Conservation (phyloP, 2,113 vertebrate genomes). For the Corythornis madagascariensis region DNA sequence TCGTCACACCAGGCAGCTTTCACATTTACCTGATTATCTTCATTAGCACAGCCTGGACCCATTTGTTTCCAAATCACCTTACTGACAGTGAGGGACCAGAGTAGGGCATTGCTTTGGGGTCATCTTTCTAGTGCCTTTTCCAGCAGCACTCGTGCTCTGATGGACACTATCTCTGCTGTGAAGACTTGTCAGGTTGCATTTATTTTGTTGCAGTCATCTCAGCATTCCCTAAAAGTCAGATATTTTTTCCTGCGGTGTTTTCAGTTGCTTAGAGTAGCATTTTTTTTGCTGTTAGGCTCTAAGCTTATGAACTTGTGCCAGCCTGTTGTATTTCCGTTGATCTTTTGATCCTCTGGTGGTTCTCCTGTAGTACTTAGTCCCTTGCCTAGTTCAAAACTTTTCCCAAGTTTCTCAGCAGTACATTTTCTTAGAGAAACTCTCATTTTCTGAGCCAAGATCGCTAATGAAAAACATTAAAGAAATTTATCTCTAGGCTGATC, state of each 20-base stretch:
- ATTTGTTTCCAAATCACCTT: not conserved
- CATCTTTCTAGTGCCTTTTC: not conserved
- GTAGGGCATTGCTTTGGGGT: not conserved
- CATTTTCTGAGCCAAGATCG: not conserved
- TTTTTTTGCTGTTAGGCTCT: not conserved
- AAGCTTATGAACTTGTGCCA: not conserved
- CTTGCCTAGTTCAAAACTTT: not conserved
- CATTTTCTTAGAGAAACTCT: not conserved
- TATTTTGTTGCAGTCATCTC: not conserved
- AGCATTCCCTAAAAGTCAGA: not conserved
- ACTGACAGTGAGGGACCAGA: not conserved
- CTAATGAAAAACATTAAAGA: constrained; percentile 11
- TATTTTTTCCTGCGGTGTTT: not conserved
- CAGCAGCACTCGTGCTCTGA: not conserved
- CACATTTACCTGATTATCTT: constrained; percentile 31
- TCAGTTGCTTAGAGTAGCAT: not conserved
- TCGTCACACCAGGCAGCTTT: constrained; percentile 28
- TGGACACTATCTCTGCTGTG: not conserved
- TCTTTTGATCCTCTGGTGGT: not conserved
- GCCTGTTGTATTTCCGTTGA: fast-evolving
- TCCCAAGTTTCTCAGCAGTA: not conserved
- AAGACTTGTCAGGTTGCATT: not conserved
- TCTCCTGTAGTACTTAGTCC: not conserved
- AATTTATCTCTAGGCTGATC: constrained; percentile 14
- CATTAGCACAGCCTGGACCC: constrained; percentile 22